Conservation (phyloP, 2,888 invertebrate genomes). For the Drosophila hamatofila region DNA sequence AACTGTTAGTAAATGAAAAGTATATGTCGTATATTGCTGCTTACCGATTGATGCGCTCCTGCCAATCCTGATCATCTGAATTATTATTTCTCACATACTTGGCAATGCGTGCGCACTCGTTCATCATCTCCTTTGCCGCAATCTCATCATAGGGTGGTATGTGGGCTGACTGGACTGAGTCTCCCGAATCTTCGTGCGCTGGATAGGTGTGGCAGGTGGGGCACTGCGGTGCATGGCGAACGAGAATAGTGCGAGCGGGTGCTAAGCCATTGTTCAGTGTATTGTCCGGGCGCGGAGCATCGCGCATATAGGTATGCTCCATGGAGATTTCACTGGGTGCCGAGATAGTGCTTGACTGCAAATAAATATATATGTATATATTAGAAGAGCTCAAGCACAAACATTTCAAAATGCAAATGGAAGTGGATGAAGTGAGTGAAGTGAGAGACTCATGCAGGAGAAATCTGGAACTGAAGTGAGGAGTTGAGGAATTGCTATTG, state of each 20-base stretch:
- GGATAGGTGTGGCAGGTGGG: conserved; percentile 84
- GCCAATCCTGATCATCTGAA: conserved; percentile 88
- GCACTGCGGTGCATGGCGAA: conserved; percentile 84
- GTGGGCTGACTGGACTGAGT: conserved; percentile 83
- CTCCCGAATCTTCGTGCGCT: conserved; percentile 86
- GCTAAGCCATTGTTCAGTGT: conserved; percentile 81
- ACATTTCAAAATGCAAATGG: background rate
- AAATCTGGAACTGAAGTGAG: conserved; percentile 11
- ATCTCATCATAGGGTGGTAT: conserved; percentile 87
- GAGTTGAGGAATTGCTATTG: conserved; percentile 5
- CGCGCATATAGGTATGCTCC: conserved; percentile 91
- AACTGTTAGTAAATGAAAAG: background rate
- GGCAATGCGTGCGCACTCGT: conserved; percentile 89
- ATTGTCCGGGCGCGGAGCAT: conserved; percentile 85
- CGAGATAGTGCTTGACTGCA: conserved; percentile 68
- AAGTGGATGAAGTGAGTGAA: background rate
- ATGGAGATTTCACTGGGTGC: conserved; percentile 81
- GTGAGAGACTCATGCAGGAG: conserved; percentile 22
- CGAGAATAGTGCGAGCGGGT: conserved; percentile 82
- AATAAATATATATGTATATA: background rate
- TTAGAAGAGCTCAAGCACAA: background rate
- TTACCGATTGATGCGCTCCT: conserved; percentile 88
- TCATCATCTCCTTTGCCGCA: conserved; percentile 89
- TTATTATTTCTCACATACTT: conserved; percentile 87
- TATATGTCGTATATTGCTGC: conserved; percentile 44